A percentile compares a stretch with the other conserved stretches of the same genome.
Conservation (phyloP, 2,113 vertebrate genomes). For the Percopsis transmontana region DNA sequence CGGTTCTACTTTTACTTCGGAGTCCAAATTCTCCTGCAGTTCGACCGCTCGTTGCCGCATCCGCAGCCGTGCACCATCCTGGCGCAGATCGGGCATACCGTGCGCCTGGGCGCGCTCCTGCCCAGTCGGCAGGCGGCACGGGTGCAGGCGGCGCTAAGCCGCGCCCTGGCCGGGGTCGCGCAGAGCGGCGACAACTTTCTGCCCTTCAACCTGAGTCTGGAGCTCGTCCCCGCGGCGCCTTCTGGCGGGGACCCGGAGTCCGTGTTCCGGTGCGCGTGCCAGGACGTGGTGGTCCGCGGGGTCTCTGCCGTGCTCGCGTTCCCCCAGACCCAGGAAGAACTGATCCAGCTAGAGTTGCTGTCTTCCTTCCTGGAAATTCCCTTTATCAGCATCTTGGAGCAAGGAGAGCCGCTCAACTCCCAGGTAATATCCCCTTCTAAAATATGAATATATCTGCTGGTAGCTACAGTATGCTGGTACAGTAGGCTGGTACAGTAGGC, state of each 20-base stretch:
- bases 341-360: neutral
- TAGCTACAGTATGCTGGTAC: no score
- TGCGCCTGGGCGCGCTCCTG: neutral
- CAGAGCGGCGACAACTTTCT: neutral
- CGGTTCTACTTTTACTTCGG: neutral
- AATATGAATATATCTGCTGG: no score
- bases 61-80: neutral
- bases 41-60: neutral
- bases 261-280: neutral
- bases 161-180: neutral
- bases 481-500: no score
- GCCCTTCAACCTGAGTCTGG: neutral
- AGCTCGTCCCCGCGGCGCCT: neutral
- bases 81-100: neutral
- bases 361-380: neutral
- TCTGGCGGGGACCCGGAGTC: neutral
- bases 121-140: neutral
- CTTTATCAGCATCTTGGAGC: neutral
- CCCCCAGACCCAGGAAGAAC: neutral
- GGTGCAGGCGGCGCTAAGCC: neutral
- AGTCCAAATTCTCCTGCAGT: neutral
- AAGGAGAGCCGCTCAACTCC: neutral
- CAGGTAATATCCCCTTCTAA: neutral
- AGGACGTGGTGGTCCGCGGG: neutral
- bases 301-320: neutral